A percentile compares a stretch with the other conserved stretches of the same genome.
Conservation (phyloP, 1,140 invertebrate genomes). For the Scaptomyza pallida region DNA sequence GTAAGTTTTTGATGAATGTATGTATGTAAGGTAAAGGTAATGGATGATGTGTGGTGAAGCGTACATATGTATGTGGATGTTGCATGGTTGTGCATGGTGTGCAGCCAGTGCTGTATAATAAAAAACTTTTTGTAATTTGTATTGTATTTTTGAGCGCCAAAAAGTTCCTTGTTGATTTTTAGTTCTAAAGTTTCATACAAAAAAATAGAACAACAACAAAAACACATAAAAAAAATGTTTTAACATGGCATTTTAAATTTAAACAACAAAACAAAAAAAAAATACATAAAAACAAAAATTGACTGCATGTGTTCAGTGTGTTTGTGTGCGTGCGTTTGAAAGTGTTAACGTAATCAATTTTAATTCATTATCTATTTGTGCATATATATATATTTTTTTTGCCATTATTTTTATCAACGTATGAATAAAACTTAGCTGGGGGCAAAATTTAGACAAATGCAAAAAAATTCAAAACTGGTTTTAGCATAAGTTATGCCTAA, state of each 20-base stretch:
- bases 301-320: constrained; percentile 76
- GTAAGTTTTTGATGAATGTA: constrained; percentile 60
- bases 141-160: constrained; percentile 81
- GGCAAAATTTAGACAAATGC: constrained; percentile 42
- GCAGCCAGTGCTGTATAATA: constrained; percentile 63
- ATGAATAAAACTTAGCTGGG: constrained; percentile 21
- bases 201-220: constrained; percentile 49
- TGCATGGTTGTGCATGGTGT: constrained; percentile 14
- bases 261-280: constrained; percentile 41
- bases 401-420: constrained; percentile 62
- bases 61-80: background rate
- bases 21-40: constrained; percentile 4
- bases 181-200: constrained; percentile 71
- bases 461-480: constrained; percentile 62
- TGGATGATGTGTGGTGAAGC: background rate
- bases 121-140: constrained; percentile 71
- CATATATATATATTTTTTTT: constrained; percentile 76
- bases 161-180: constrained; percentile 82
- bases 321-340: constrained; percentile 35
- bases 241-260: constrained; percentile 78
- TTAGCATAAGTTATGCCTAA: constrained; percentile 48
- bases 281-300: constrained; percentile 61
- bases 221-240: constrained; percentile 62
- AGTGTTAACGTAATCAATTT: constrained; percentile 65
- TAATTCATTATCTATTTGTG: constrained; percentile 75